These are phyloP conservation scores for Xanthia icteritia DNA, from an alignment of 2,888 invertebrate species.

Conservation along the genomic window DNA sequence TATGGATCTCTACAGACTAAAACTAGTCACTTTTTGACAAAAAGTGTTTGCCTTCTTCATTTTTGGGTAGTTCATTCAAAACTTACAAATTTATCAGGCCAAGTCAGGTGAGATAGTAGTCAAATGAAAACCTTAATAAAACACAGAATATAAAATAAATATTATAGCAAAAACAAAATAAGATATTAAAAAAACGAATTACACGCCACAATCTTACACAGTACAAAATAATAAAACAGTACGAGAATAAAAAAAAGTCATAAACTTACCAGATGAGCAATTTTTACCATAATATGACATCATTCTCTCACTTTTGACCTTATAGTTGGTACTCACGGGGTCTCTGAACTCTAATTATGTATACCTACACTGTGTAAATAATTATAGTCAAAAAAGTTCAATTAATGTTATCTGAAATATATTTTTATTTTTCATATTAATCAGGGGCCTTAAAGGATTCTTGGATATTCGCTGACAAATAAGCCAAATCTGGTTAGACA, in stretches of 20 bases:
- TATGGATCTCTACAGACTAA: not conserved
- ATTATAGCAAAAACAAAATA: not conserved
- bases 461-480: not conserved
- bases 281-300: constrained; percentile 23
- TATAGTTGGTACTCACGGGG: constrained; percentile 27
- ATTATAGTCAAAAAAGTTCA: constrained; percentile 18
- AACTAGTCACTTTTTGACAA: not conserved
- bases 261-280: constrained; percentile 5
- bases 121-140: not conserved
- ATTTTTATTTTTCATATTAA: constrained; percentile 14
- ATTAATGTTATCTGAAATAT: constrained; percentile 13
- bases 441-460: constrained; percentile 4
- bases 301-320: constrained; percentile 53
- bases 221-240: not conserved
- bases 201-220: not conserved
- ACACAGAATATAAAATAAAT: not conserved
- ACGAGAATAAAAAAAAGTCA: not conserved
- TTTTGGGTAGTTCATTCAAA: too few species aligned
- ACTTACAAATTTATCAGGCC: too few species aligned
- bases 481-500: not conserved
- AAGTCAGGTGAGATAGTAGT: too few species aligned
- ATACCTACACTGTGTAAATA: constrained; percentile 9
- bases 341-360: constrained; percentile 47
- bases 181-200: not conserved
- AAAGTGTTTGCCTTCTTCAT: too few species aligned